Evolutionary conservation across 2,888 invertebrate genomes (phyloP), one percentile per base, ranked within the genome.

Genomic region (Ochlodes sylvanus): DNA sequence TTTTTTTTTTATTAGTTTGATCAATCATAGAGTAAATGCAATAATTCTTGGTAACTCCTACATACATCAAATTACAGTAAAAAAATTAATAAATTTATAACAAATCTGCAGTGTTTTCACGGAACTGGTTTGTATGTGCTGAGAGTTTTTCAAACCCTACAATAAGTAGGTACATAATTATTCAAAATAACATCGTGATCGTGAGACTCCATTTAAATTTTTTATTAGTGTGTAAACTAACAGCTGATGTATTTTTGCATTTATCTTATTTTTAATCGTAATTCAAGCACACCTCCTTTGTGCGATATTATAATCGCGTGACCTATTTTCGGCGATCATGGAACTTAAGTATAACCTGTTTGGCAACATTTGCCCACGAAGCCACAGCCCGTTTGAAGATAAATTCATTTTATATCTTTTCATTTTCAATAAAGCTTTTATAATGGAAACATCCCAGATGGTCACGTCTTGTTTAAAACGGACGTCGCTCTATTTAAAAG

Each of bases 261-360:
- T 58, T 42, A 41, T 42, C 57, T 41, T 15, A 27, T 27, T 60
- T 15, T 32, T 32, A 27, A 32, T 21, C 38, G 19, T 3, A 38
- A 54, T 14, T 63, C n/a, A n/a, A 17, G n/a, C 32, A 56, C 19
- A 14, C 12, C 58, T 50, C 19, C 58, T 44, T 65, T 52, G 47
- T 7, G n/a, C 58, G 32, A 17, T 55, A 52, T 62, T 64, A 14
- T 58, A 58, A 52, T 50, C 58, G 52, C 58, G 41, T 66, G 65
- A 66, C 65, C 65, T 66, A 61, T 67, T 65, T 58, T 65, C 41
- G 55, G n/a, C 42, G 58, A 65, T 55, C 60, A 61, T 54, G 54
- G 55, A 61, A n/a, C 61, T 52, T 27, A n/a, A 9, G 6, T 5
- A 9, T 55, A 67, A 67, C 61, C 55, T 55, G 67, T 67, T 67